Conservation (phyloP, 2,113 vertebrate species). For the Ibidorhyncha struthersii region DNA sequence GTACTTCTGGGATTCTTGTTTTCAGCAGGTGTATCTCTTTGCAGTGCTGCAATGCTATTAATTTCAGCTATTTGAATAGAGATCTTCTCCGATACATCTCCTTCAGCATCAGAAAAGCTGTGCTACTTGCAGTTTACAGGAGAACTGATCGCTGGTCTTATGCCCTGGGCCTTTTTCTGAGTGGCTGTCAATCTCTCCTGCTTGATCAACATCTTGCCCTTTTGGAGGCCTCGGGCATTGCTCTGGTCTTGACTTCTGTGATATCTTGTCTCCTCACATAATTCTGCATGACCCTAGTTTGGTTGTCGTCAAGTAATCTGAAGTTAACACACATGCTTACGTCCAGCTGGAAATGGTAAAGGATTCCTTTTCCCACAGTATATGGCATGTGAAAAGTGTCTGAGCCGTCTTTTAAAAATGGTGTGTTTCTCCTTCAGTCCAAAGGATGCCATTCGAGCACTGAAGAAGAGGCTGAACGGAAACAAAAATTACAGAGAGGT, state of each 20-base stretch:
- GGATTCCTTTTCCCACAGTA: background rate
- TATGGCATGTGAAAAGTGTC: background rate
- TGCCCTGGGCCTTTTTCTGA: background rate
- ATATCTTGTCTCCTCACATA: background rate
- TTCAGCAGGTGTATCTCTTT: background rate
- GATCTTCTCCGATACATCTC: background rate
- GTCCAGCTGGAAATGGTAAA: background rate
- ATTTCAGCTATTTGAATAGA: background rate
- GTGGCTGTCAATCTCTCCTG: background rate
- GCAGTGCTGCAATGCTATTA: background rate
- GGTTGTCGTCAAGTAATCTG: background rate
- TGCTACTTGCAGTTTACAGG: background rate
- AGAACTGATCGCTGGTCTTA: background rate
- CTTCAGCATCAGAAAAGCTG: background rate
- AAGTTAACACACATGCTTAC: background rate
- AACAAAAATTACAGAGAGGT: conserved; percentile 98
- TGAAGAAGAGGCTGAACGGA: conserved; percentile 95
- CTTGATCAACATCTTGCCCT: background rate
- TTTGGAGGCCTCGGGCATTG: background rate
- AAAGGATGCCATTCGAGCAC: conserved; percentile 94
- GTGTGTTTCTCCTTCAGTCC: conserved; percentile 79
- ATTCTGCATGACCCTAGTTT: background rate
- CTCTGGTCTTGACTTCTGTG: background rate
- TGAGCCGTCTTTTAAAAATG: background rate
- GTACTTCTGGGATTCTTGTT: background rate